These are phyloP conservation scores for Idaea aversata DNA, from an alignment of 2,888 invertebrate genomes.

Conservation along the genomic window DNA sequence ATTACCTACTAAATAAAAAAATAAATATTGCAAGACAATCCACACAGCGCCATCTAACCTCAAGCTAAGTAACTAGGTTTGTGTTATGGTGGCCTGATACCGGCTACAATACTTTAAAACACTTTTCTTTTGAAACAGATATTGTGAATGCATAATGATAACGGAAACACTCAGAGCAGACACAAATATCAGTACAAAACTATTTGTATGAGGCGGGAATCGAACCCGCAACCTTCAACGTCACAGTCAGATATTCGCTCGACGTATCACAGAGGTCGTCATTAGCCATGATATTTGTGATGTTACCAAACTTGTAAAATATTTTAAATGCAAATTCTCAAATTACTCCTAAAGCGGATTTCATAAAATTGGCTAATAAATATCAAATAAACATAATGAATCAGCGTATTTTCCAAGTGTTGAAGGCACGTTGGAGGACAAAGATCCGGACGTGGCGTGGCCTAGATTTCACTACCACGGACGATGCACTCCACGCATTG, in stretches of 20 bases:
- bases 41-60: too few species aligned
- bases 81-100: too few species aligned
- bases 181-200: background rate
- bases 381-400: constrained; percentile 6
- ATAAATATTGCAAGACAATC: too few species aligned
- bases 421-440: constrained; percentile 7
- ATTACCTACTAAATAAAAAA: too few species aligned
- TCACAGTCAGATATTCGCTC: background rate
- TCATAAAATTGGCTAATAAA: background rate
- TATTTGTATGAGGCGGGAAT: background rate
- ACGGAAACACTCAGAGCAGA: too few species aligned
- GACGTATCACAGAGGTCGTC: background rate
- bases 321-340: background rate
- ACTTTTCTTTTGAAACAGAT: too few species aligned
- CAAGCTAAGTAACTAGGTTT: too few species aligned
- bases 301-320: background rate
- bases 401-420: constrained; percentile 12
- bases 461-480: constrained; percentile 12
- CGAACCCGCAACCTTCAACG: background rate
- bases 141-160: too few species aligned
- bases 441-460: constrained; percentile 14
- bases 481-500: background rate
- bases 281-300: background rate
- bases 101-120: too few species aligned
- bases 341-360: background rate